Conservation (phyloP, 1,140 invertebrate species). For the Danaus melanippus region DNA sequence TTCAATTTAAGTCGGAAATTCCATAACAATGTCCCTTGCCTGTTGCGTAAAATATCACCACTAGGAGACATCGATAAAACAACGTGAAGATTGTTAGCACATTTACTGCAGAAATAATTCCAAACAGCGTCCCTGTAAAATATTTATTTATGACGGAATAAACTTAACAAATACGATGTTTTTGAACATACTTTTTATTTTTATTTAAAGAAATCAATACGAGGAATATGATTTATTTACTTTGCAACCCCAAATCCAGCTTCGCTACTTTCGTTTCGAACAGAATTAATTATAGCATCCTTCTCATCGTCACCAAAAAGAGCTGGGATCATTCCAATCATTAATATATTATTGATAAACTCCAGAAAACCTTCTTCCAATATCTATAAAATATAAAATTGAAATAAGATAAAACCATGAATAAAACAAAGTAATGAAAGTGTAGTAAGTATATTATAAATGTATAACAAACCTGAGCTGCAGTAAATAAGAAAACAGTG, state of each 20-base stretch:
- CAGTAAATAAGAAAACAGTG: conserved; percentile 87
- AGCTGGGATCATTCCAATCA: conserved; percentile 87
- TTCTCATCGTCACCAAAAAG: conserved; percentile 91
- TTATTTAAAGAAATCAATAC: not conserved
- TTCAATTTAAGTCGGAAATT: not conserved
- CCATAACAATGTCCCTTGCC: conserved; percentile 24
- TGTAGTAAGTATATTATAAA: too few species aligned
- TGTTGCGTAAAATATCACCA: conserved; percentile 83
- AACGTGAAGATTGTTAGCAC: conserved; percentile 88
- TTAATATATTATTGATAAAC: conserved; percentile 91
- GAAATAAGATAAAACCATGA: too few species aligned
- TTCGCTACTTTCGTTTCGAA: conserved; percentile 78
- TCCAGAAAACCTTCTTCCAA: conserved; percentile 88
- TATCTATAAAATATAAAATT: conserved; percentile 54
- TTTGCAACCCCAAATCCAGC: conserved; percentile 81
- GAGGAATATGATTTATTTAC: conserved; percentile 51
- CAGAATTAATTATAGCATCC: conserved; percentile 78
- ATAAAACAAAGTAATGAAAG: not conserved
- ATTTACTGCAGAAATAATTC: conserved; percentile 86
- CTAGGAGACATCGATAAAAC: conserved; percentile 92
- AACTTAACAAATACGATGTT: too few species aligned
- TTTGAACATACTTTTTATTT: too few species aligned
- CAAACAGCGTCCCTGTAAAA: conserved; percentile 81
- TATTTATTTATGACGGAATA: too few species aligned
- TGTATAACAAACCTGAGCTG: conserved; percentile 77